A percentile compares a stretch with the other conserved stretches of the same genome.
phyloP scores from a whole-genome alignment of 2,113 vertebrate genomes.

The Sporophila hypoxantha region DNA sequence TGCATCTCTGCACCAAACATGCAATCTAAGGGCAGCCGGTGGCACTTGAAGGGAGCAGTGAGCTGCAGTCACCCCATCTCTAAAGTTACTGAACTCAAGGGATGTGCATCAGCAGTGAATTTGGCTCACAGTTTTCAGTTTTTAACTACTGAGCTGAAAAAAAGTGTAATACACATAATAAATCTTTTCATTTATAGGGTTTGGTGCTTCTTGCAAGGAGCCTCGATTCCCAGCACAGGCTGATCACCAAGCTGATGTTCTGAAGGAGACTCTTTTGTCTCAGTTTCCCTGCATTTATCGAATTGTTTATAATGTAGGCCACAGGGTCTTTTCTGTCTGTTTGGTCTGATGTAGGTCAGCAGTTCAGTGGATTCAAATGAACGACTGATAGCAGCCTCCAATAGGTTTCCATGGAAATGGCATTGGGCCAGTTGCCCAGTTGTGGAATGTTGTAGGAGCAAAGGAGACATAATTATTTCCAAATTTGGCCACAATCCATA shows the following conservation, averaged over 20 bases:
- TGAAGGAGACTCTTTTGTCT: neutral
- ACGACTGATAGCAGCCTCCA: neutral
- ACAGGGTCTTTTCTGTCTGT: slow-evolving; percentile 25
- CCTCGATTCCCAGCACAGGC: neutral
- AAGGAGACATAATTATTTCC: slow-evolving; percentile 27
- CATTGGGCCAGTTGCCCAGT: slow-evolving; percentile 32
- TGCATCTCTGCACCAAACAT: neutral
- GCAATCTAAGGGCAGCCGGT: neutral
- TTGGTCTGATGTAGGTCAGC: slow-evolving; percentile 28
- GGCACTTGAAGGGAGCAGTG: neutral
- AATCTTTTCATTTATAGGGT: neutral
- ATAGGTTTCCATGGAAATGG: slow-evolving; percentile 9
- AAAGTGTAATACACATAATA: neutral
- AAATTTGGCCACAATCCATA: slow-evolving; percentile 36
- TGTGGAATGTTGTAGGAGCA: slow-evolving; percentile 52
- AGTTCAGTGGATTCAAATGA: slow-evolving; percentile 7
- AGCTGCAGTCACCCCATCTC: neutral
- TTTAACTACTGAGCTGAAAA: neutral
- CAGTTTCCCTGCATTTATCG: neutral
- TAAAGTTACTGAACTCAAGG: neutral
- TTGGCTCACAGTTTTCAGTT: neutral
- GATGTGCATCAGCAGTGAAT: neutral
- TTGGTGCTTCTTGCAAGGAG: neutral
- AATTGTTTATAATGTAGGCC: neutral
- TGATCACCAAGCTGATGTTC: neutral